Evolutionary conservation across 2,113 vertebrate species (phyloP).

Genomic region (Macroglossus sobrinus): DNA sequence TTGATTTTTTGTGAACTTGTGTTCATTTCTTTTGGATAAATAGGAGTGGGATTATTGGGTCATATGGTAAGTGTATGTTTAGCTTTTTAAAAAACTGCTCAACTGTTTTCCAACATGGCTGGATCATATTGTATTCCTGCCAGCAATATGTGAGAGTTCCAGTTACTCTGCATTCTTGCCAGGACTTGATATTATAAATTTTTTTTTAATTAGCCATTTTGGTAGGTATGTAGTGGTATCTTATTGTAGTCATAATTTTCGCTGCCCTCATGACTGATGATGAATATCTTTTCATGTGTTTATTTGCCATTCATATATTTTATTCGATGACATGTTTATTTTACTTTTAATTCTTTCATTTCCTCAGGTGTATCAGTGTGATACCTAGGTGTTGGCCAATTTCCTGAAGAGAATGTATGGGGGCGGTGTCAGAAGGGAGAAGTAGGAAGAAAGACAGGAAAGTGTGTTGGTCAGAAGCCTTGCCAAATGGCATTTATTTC

Average conservation of each 20-base stretch:
- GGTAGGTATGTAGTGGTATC: not conserved
- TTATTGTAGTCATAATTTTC: conserved; percentile 8
- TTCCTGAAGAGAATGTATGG: not conserved
- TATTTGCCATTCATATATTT: not conserved
- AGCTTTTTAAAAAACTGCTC: conserved; percentile 10
- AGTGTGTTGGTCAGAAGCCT: not conserved
- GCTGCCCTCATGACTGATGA: not conserved
- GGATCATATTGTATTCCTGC: not conserved
- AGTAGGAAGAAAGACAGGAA: not conserved
- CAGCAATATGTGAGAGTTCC: not conserved
- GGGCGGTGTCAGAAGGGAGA: too few relatives aligned
- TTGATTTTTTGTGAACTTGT: not conserved
- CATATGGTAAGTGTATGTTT: not conserved
- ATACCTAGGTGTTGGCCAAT: not conserved
- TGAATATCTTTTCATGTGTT: conserved; percentile 5
- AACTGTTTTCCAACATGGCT: not conserved
- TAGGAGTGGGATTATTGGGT: not conserved
- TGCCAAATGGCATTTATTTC: conserved; percentile 12
- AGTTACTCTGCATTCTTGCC: not conserved
- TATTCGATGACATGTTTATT: not conserved
- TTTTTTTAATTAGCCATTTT: not conserved
- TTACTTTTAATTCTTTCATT: not conserved
- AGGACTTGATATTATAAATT: not conserved
- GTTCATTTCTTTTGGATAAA: conserved; percentile 13
- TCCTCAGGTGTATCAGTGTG: not conserved